Conservation (phyloP, 2,888 invertebrate genomes). For the Caenorhabditis doughertyi region DNA sequence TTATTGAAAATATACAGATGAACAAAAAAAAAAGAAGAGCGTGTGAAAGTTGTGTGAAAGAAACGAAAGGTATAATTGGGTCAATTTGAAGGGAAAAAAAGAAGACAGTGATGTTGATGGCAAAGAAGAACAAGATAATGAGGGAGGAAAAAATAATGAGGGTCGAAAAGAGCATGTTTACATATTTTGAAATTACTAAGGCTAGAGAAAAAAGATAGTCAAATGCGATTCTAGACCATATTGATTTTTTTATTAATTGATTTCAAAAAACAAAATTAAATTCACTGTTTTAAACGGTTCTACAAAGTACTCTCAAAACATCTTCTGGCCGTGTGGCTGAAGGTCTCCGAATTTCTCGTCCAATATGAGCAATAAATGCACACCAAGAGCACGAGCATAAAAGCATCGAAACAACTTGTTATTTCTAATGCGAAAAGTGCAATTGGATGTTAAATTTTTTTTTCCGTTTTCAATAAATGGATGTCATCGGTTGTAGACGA, state of each 20-base stretch:
- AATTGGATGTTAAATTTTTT: background rate
- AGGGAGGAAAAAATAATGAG: slow-evolving; percentile 11
- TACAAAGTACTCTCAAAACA: no score
- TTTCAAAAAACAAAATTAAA: no score
- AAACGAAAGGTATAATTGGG: slow-evolving; percentile 35
- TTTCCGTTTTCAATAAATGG: background rate
- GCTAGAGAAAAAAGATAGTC: no score
- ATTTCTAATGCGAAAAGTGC: background rate
- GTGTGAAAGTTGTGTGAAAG: background rate
- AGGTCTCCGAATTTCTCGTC: slow-evolving; percentile 25
- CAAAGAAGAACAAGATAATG: slow-evolving; percentile 16
- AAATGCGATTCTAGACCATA: no score
- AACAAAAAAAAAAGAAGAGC: background rate
- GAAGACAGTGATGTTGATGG: background rate
- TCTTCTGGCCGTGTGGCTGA: slow-evolving; percentile 14
- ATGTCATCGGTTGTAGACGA: background rate
- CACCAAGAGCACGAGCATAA: background rate
- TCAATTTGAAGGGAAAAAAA: slow-evolving; percentile 38
- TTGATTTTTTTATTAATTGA: no score
- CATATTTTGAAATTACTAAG: background rate
- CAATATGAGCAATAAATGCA: slow-evolving; percentile 15
- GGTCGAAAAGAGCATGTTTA: background rate
- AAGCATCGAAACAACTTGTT: background rate
- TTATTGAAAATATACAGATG: background rate
- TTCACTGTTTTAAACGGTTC: no score